phyloP scores from a whole-genome alignment of 2,113 vertebrate genomes.

The Mungos mungo region DNA sequence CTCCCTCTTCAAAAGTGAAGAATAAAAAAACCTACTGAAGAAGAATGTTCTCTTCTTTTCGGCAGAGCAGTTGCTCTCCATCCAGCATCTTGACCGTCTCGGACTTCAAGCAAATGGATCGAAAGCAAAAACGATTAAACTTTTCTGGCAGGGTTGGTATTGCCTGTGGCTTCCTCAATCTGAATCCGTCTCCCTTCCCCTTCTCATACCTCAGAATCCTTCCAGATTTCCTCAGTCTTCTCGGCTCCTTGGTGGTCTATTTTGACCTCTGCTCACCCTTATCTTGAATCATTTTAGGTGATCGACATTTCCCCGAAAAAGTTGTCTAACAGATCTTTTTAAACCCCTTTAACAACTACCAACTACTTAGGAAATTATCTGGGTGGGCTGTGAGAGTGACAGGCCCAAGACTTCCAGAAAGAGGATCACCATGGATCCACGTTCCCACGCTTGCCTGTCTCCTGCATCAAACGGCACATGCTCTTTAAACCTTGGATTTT shows the following conservation, averaged over 20 bases:
- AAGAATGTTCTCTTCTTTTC: neutral
- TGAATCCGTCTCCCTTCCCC: neutral
- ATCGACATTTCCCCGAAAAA: constrained; percentile 79
- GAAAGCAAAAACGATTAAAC: neutral
- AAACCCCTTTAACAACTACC: constrained; percentile 59
- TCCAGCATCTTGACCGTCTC: neutral
- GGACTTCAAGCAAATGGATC: neutral
- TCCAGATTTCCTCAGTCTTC: constrained; percentile 47
- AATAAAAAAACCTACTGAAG: neutral
- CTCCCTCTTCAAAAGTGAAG: neutral
- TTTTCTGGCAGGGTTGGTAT: neutral
- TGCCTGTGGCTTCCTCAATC: neutral
- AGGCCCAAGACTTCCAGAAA: constrained; percentile 43
- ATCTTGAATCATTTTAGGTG: constrained; percentile 83
- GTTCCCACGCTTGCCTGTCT: neutral
- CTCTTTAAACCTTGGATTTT: neutral
- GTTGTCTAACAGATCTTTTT: constrained; percentile 58
- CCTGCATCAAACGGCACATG: neutral
- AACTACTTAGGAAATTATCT: constrained; percentile 81
- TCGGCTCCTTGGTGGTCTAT: constrained; percentile 82
- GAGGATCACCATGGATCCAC: neutral
- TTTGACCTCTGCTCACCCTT: constrained; percentile 81
- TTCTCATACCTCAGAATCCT: constrained; percentile 65
- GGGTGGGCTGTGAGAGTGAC: constrained; percentile 62
- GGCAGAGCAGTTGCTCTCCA: neutral